phyloP scores from a whole-genome alignment of 2,797 vertebrate genomes.

The Rhincodon typus region DNA sequence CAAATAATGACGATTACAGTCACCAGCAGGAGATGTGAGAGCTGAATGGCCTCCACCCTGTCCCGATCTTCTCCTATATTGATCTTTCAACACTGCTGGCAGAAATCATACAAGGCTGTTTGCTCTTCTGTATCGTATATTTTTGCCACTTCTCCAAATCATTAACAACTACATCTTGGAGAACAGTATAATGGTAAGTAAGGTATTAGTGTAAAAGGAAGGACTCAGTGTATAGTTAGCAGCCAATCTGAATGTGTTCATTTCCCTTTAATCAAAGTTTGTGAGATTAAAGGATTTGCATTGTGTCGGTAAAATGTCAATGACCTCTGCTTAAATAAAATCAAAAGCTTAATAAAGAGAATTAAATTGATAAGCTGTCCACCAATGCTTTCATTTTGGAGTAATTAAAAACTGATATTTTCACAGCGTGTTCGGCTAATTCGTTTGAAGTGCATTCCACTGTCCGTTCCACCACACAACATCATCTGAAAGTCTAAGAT shows the following conservation, averaged over 20 bases:
- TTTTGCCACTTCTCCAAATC: not conserved
- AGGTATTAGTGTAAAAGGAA: not conserved
- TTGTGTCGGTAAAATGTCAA: not conserved
- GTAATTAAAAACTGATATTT: constrained; percentile 7
- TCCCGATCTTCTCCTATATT: not conserved
- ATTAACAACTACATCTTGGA: not conserved
- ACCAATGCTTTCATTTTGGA: not conserved
- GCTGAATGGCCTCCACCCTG: not conserved
- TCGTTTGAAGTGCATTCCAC: not conserved
- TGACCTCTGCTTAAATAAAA: not conserved
- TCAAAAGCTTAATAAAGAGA: not conserved
- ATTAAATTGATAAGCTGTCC: not conserved
- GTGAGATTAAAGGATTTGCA: not conserved
- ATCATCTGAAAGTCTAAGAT: not conserved
- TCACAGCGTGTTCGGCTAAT: not conserved
- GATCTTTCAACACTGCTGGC: not conserved
- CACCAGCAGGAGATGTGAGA: too few species aligned
- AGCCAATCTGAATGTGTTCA: not conserved
- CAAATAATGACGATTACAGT: not conserved
- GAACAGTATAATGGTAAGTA: not conserved
- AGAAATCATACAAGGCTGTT: not conserved
- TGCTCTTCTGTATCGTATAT: too few species aligned
- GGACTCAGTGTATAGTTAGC: not conserved
- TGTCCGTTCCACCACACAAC: too few species aligned
- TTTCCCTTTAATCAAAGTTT: not conserved